phyloP scores from a whole-genome alignment of 2,797 vertebrate genomes.

The Okamejei kenojei region DNA sequence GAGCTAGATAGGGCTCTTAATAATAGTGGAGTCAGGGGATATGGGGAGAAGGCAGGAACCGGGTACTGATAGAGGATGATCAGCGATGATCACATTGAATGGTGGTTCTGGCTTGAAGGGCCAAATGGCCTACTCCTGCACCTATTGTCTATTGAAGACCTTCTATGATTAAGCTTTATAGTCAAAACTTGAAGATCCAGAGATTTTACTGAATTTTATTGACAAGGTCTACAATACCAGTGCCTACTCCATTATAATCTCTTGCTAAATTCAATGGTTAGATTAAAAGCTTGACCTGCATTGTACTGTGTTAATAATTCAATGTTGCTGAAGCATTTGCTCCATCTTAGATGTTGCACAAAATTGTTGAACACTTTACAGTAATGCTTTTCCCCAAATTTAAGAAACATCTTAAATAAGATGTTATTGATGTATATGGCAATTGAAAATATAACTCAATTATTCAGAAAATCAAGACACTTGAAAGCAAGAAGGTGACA shows the following conservation, averaged over 20 bases:
- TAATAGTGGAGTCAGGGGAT: no score
- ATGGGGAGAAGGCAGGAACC: no score
- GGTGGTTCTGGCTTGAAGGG: no score
- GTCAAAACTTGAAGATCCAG: neutral
- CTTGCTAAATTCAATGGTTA: neutral
- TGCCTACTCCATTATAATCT: neutral
- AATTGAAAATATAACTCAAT: neutral
- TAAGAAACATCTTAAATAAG: neutral
- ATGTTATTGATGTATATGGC: neutral
- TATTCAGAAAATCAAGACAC: neutral
- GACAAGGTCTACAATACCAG: neutral
- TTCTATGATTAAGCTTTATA: neutral
- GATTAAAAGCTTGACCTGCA: neutral
- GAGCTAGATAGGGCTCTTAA: no score
- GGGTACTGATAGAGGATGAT: no score
- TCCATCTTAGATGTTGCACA: neutral
- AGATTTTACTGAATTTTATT: neutral
- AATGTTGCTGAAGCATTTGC: neutral
- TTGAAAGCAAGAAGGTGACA: neutral
- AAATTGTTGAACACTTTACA: neutral
- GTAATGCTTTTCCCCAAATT: neutral
- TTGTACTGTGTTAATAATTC: neutral
- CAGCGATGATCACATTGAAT: no score
- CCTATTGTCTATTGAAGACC: neutral
- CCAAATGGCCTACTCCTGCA: no score